phyloP scores from a whole-genome alignment of 2,797 vertebrate genomes.

The Lepus oiostolus region DNA sequence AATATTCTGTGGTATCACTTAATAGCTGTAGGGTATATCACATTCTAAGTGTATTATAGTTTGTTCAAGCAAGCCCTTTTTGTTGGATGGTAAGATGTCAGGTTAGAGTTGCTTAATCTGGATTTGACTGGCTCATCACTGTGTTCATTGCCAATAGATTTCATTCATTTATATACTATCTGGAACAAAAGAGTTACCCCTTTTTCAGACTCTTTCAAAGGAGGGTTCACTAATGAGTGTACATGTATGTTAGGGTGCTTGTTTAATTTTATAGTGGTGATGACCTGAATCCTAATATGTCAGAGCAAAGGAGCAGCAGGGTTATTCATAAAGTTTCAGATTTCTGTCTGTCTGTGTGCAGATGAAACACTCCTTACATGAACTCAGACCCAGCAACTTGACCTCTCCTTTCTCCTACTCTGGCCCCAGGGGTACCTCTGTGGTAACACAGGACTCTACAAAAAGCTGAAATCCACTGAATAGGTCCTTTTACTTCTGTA shows the following conservation, averaged over 20 bases:
- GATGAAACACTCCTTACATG: neutral
- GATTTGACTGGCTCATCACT: slow-evolving; percentile 42
- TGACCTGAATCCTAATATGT: neutral
- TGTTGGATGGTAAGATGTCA: slow-evolving; percentile 14
- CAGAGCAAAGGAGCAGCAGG: neutral
- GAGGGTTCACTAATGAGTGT: neutral
- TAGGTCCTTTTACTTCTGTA: slow-evolving; percentile 22
- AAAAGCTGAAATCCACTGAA: slow-evolving; percentile 7
- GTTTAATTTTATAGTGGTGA: slow-evolving; percentile 3
- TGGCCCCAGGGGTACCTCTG: neutral
- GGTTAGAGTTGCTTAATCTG: slow-evolving; percentile 57
- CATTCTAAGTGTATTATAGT: neutral
- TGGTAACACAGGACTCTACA: neutral
- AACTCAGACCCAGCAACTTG: neutral
- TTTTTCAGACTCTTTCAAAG: slow-evolving; percentile 27
- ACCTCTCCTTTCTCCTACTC: neutral
- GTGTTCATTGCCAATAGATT: slow-evolving; percentile 41
- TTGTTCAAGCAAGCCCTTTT: slow-evolving; percentile 15
- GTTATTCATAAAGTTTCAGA: neutral
- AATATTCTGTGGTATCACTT: neutral
- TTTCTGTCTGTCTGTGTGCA: slow-evolving; percentile 39
- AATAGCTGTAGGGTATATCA: neutral
- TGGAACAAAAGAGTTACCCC: slow-evolving; percentile 2
- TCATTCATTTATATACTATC: slow-evolving; percentile 2
- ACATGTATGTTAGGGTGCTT: neutral